Base-by-base conservation (phyloP, 2,888 invertebrate species). In the Phortica magna region DNA sequence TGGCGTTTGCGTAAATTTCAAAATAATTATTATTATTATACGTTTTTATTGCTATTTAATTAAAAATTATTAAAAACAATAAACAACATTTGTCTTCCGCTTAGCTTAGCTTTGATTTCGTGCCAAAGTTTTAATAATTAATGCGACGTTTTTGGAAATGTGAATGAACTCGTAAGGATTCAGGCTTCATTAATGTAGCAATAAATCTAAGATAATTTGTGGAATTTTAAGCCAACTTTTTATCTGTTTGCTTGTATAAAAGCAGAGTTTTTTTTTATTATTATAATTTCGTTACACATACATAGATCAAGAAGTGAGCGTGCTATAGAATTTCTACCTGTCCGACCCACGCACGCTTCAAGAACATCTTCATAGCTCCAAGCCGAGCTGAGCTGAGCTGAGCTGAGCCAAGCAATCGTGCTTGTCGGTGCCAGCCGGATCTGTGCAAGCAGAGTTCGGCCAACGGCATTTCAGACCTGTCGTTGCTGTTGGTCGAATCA, bases 391-490 rank as follows among this genome's bases (percentile, higher is more conserved):
- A n/a, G n/a, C n/a, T n/a, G n/a, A n/a, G n/a, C n/a, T n/a, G n/a
- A 48, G 48, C 48, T 14, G 48, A 7, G 14, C 10, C 48, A 48
- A 31, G 5, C 48, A 48, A 48, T 48, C 48, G 14, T 89, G 89
- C 85, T 88, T 82, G 89, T 81, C 82, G 79, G 88, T 89, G 85
- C 89, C 89, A 89, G 85, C 88, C 89, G 88, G 88, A 89, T 89
- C 84, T 88, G 74, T 76, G 31, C 76, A 64, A 73, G 68, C 73
- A 70, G 67, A 42, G 7, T 5, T 42, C 39, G 12, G 67, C 67
- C 48, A 14, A 9, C 48, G 48, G 48, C 14, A 7, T 6, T 6
- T 48, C 48, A 48, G 14, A 48, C 31, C 31, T 31, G 31, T 31
- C 31, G 48, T 6, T 14, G 48, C 10, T 48, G 14, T 1, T 48